phyloP scores from a whole-genome alignment of 2,797 vertebrate species.

The Scleropages formosus region DNA sequence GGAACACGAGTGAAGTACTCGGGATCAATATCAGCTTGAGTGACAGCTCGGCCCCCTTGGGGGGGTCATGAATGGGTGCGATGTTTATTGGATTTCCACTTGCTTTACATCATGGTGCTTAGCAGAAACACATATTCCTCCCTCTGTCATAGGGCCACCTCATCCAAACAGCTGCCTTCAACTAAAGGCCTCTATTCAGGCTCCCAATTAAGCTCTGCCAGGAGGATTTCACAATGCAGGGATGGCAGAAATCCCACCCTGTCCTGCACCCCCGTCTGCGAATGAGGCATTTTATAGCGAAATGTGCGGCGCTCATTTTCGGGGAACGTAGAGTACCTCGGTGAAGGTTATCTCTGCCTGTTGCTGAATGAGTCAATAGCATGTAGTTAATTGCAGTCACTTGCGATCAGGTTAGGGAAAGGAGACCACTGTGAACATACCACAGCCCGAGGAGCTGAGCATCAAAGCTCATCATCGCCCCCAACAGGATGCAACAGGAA shows the following conservation, averaged over 20 bases:
- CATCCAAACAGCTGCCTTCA: background rate
- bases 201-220: constrained; percentile 31
- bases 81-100: constrained; percentile 56
- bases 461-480: background rate
- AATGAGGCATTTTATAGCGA: background rate
- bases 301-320: background rate
- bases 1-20: constrained; percentile 43
- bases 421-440: background rate
- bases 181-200: constrained; percentile 4
- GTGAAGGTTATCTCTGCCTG: background rate
- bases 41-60: constrained; percentile 45
- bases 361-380: background rate
- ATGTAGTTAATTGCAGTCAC: background rate
- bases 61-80: background rate
- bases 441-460: background rate
- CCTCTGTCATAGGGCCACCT: constrained; percentile 17
- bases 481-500: background rate
- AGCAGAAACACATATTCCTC: constrained; percentile 48
- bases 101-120: constrained; percentile 55
- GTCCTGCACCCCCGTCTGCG: constrained; percentile 16
- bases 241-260: constrained; percentile 24
- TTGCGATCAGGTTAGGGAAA: background rate
- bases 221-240: constrained; percentile 8
- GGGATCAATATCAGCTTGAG: constrained; percentile 53
- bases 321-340: background rate